These are phyloP conservation scores for Micrasema longulum DNA, from an alignment of 1,140 invertebrate genomes.

Conservation along the genomic window DNA sequence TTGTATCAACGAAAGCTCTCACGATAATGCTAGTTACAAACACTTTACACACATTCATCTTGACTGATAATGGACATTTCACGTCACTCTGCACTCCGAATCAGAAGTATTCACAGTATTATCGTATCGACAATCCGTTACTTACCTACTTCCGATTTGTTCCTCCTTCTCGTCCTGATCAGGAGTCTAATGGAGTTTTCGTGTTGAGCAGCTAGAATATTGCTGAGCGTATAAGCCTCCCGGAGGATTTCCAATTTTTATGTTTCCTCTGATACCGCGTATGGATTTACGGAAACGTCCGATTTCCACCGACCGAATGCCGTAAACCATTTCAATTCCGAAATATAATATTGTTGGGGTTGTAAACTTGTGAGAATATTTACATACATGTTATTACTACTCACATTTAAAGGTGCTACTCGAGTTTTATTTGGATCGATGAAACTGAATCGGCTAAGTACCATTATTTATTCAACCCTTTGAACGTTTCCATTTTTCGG, in stretches of 20 bases:
- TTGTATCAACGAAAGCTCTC: background rate
- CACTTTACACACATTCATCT: constrained; percentile 1
- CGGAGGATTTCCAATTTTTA: constrained; percentile 32
- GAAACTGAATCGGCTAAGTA: background rate
- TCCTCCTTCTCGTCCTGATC: constrained; percentile 52
- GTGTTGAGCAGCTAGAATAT: constrained; percentile 48
- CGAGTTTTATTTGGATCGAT: too few species aligned
- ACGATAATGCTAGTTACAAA: background rate
- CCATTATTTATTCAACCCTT: background rate
- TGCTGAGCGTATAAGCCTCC: constrained; percentile 17
- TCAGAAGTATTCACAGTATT: constrained; percentile 44
- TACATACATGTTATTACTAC: too few species aligned
- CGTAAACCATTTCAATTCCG: constrained; percentile 18
- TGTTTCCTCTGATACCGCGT: constrained; percentile 11
- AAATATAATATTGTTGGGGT: constrained; percentile 1
- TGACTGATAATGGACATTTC: constrained; percentile 25
- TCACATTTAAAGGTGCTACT: too few species aligned
- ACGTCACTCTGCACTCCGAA: constrained; percentile 40
- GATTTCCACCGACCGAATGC: background rate
- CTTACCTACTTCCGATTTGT: constrained; percentile 29
- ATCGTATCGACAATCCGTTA: constrained; percentile 24
- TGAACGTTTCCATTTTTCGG: too few species aligned
- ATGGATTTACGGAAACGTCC: constrained; percentile 30
- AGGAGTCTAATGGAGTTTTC: constrained; percentile 53
- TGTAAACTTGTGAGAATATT: constrained; percentile 6